Percentiles rank a stretch among this genome's conserved stretches.
Evolutionary conservation across 2,797 vertebrate species (phyloP).

Genomic region (Anas capensis): DNA sequence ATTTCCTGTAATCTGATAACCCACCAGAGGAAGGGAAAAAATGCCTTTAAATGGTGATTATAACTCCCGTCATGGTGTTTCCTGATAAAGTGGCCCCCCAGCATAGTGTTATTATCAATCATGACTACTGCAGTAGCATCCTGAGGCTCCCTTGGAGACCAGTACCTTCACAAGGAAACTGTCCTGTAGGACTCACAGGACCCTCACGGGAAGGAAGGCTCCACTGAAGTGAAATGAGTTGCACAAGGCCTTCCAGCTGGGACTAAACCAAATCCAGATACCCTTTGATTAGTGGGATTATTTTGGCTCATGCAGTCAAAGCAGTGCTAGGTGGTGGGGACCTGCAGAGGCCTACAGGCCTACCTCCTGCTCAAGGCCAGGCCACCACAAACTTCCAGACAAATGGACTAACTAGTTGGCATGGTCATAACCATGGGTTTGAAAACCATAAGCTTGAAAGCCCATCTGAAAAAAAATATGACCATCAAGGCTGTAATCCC

Average conservation of each 20-base stretch:
- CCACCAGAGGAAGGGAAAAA: conserved; percentile 7
- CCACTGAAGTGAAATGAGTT: not conserved
- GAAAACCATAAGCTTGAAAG: not conserved
- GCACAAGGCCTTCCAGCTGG: not conserved
- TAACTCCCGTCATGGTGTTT: conserved; percentile 20
- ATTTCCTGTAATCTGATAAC: conserved; percentile 66
- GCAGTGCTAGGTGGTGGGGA: not conserved
- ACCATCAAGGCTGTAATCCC: not conserved
- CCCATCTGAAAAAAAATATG: not conserved
- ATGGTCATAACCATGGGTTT: not conserved
- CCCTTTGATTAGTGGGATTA: not conserved
- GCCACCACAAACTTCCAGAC: not conserved
- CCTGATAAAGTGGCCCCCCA: conserved; percentile 1
- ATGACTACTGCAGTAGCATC: not conserved
- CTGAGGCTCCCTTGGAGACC: not conserved
- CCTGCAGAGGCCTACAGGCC: not conserved
- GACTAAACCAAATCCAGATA: not conserved
- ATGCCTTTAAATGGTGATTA: conserved; percentile 36
- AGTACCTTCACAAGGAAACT: not conserved
- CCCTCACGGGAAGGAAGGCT: accelerated
- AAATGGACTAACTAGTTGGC: not conserved
- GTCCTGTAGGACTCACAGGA: not conserved
- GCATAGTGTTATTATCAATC: not conserved
- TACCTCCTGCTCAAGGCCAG: not conserved
- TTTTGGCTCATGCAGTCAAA: not conserved